phyloP scores from a whole-genome alignment of 23 tunicate genomes.

The Clavelina lepadiformis region DNA sequence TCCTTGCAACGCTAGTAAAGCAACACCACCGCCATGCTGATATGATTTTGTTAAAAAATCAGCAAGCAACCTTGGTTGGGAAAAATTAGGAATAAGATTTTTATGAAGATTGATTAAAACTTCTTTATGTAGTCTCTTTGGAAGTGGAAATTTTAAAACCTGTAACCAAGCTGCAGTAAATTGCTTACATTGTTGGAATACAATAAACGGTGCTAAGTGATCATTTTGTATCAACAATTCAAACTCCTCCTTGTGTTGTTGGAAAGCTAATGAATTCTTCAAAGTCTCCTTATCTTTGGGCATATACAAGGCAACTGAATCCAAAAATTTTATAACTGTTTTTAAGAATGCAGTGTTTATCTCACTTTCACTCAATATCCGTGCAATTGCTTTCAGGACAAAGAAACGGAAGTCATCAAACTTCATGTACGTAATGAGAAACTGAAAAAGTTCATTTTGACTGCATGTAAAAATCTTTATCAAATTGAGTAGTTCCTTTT shows the following conservation, averaged over 20 bases:
- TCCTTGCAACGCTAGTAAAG: constrained; percentile 64
- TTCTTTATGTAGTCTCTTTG: constrained; percentile 29
- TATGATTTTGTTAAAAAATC: constrained; percentile 69
- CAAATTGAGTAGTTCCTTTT: neutral
- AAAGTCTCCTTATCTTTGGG: constrained; percentile 3
- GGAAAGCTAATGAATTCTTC: constrained; percentile 4
- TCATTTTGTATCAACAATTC: neutral
- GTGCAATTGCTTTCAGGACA: constrained; percentile 22
- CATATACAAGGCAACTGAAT: constrained; percentile 20
- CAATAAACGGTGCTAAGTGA: neutral
- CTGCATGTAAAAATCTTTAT: no score
- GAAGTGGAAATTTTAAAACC: constrained; percentile 43
- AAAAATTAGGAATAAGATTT: constrained; percentile 63
- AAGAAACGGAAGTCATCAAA: constrained; percentile 13
- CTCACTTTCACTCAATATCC: constrained; percentile 1
- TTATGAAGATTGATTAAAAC: constrained; percentile 52
- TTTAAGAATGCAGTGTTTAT: no score
- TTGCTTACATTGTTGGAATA: constrained; percentile 29
- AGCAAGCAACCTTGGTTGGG: constrained; percentile 59
- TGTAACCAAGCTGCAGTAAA: constrained; percentile 66
- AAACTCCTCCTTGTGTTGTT: neutral
- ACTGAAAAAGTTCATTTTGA: neutral
- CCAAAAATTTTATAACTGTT: constrained; percentile 14
- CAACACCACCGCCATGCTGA: constrained; percentile 62
- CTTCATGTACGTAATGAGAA: neutral